These are phyloP conservation scores for Dysmachus trigonus DNA, from an alignment of 2,888 invertebrate species.

Conservation along the genomic window DNA sequence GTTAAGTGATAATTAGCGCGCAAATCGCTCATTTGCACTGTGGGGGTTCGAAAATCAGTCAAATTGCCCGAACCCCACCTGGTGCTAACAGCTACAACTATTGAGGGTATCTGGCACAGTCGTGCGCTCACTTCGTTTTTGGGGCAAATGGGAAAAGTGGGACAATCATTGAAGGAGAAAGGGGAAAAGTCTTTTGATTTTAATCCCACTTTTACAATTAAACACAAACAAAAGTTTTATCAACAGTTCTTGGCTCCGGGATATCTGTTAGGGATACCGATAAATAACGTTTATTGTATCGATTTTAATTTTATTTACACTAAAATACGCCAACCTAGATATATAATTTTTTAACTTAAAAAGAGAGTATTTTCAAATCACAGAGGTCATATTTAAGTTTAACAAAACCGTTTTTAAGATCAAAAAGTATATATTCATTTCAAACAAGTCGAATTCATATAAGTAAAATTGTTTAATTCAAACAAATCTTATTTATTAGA, in stretches of 20 bases:
- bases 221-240: neutral
- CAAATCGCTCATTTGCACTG: neutral
- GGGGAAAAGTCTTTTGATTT: neutral
- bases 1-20: neutral
- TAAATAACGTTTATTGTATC: neutral
- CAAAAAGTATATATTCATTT: too few relatives aligned
- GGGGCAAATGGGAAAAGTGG: neutral
- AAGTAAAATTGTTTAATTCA: too few relatives aligned
- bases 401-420: too few relatives aligned
- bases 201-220: neutral
- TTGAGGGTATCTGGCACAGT: neutral
- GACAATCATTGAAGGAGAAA: neutral
- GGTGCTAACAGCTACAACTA: neutral
- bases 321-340: too few relatives aligned
- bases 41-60: neutral
- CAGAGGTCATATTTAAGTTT: too few relatives aligned
- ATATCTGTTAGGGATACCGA: neutral
- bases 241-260: neutral
- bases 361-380: too few relatives aligned
- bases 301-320: neutral
- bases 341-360: too few relatives aligned
- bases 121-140: neutral
- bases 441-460: too few relatives aligned
- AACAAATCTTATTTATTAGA: too few relatives aligned
- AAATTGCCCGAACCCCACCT: neutral